A percentile compares a stretch with the other conserved stretches of the same genome.
These are phyloP conservation scores for Tapirus terrestris DNA, from an alignment of 2,113 vertebrate genomes.

Conservation along the genomic window DNA sequence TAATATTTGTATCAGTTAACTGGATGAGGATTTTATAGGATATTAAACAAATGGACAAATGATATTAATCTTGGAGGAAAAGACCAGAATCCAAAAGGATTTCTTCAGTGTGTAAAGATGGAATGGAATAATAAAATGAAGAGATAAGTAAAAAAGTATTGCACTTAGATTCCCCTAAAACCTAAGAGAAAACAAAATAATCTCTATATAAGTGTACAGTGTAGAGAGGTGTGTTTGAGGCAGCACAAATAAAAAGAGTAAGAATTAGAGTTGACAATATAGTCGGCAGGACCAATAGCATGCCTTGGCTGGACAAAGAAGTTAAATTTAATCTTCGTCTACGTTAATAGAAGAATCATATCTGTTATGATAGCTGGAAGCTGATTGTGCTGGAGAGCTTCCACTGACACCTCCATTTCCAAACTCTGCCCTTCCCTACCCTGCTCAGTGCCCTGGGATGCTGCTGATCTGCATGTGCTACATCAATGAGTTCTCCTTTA, in stretches of 20 bases:
- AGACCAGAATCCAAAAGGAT: background rate
- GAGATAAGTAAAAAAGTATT: background rate
- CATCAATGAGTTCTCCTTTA: background rate
- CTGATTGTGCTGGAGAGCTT: background rate
- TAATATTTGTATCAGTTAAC: background rate
- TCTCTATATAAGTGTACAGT: background rate
- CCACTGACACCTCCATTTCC: background rate
- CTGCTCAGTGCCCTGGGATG: too few relatives aligned
- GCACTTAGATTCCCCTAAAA: background rate
- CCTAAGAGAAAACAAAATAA: background rate
- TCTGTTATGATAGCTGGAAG: background rate
- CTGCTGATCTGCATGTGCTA: accelerated
- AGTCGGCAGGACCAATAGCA: background rate
- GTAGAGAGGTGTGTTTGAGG: background rate
- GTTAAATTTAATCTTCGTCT: background rate
- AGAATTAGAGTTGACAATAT: background rate
- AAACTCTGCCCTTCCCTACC: background rate
- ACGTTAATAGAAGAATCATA: background rate
- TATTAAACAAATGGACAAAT: background rate
- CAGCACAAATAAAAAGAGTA: background rate
- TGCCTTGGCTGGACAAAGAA: background rate
- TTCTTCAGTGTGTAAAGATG: background rate
- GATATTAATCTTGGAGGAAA: background rate
- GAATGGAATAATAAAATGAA: background rate
- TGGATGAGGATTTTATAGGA: background rate